A percentile compares a stretch with the other conserved stretches of the same genome.
phyloP scores from a whole-genome alignment of 2,113 vertebrate species.

The Leucoraja erinaceus region DNA sequence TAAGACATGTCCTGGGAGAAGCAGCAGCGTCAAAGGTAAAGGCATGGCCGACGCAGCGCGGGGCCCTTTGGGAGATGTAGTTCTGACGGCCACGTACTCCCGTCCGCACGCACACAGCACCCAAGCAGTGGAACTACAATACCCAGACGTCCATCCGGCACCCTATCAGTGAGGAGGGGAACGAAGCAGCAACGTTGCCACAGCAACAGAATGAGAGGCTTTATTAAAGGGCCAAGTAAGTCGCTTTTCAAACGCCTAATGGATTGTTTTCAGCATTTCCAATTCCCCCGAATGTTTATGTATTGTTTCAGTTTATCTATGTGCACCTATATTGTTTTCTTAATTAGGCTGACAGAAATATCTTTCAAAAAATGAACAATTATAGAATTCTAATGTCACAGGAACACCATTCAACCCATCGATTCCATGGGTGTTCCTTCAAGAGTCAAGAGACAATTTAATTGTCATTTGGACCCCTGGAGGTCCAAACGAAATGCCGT shows the following conservation, averaged over 20 bases:
- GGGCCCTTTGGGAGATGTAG: neutral
- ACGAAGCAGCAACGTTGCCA: neutral
- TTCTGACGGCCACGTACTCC: neutral
- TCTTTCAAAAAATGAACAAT: too few species aligned
- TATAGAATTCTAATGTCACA: too few species aligned
- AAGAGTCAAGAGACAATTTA: too few species aligned
- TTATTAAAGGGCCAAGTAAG: neutral
- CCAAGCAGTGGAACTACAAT: neutral
- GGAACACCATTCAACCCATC: too few species aligned
- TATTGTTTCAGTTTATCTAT: neutral
- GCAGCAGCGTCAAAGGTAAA: too few species aligned
- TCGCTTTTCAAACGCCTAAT: neutral
- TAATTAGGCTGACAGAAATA: too few species aligned
- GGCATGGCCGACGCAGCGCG: neutral
- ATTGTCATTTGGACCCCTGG: too few species aligned
- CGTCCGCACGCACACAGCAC: neutral
- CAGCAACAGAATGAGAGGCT: neutral
- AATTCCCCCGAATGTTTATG: neutral
- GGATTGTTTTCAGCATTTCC: neutral
- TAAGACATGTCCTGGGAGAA: neutral
- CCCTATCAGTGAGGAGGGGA: neutral
- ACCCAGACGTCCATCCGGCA: neutral
- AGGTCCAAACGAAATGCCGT: too few species aligned
- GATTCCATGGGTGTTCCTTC: too few species aligned
- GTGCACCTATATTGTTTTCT: neutral